Conservation (phyloP, 1,140 invertebrate species). For the Argopecten irradians region DNA sequence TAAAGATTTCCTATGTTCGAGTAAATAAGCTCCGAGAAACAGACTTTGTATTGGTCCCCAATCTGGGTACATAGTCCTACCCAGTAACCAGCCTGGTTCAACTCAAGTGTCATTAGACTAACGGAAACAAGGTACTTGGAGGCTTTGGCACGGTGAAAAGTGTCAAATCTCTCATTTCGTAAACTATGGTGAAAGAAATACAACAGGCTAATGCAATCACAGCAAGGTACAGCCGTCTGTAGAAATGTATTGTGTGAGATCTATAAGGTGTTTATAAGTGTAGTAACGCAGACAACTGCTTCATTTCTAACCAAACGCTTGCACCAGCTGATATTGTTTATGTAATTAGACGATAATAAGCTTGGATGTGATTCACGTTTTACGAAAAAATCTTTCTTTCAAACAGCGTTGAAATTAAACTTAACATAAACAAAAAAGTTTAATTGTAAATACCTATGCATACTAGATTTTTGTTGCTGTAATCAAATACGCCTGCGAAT, state of each 20-base stretch:
- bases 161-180: conserved; percentile 21
- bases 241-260: background rate
- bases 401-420: background rate
- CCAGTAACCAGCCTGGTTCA: background rate
- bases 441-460: background rate
- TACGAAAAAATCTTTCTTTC: background rate
- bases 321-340: background rate
- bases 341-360: background rate
- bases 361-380: background rate
- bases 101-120: conserved; percentile 16
- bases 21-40: conserved; percentile 8
- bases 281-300: background rate
- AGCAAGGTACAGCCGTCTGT: background rate
- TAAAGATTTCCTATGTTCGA: conserved; percentile 11
- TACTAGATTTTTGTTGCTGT: background rate
- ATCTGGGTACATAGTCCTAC: background rate
- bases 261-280: background rate
- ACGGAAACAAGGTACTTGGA: background rate
- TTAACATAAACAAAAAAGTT: background rate
- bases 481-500: too few relatives aligned
- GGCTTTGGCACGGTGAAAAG: background rate
- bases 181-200: background rate
- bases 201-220: background rate
- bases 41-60: background rate
- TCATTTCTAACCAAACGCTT: background rate